A percentile compares a stretch with the other conserved stretches of the same genome.
Conservation (phyloP, 2,888 invertebrate species). For the Chrysolina haemoptera region DNA sequence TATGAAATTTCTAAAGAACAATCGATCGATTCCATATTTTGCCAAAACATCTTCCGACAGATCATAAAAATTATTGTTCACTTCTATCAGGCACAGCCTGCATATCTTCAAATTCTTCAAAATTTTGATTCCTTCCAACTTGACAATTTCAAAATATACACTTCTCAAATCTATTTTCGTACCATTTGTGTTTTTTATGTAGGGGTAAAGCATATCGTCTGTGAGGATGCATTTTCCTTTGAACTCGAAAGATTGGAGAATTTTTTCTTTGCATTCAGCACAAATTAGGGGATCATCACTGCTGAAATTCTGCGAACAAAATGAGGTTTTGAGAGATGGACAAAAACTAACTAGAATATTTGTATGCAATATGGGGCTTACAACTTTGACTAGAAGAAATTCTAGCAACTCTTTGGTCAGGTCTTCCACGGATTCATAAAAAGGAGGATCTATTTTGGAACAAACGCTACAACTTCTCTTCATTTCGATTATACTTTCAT, state of each 20-base stretch:
- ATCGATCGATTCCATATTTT: not conserved
- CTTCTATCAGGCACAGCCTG: conserved; percentile 1
- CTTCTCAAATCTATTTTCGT: not conserved
- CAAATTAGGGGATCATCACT: not conserved
- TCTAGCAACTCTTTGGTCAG: not conserved
- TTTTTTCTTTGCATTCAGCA: conserved; percentile 1
- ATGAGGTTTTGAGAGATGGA: not conserved
- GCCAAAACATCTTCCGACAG: not conserved
- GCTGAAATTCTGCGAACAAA: not conserved
- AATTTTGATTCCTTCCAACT: not conserved
- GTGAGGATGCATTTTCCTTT: conserved; percentile 6
- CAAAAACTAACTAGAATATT: not conserved
- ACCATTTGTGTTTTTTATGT: not conserved
- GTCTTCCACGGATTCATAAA: not conserved
- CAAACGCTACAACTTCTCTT: not conserved
- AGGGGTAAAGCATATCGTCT: not conserved
- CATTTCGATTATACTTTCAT: not conserved
- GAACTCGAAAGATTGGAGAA: not conserved
- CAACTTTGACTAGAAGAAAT: not conserved
- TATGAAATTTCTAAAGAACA: conserved; percentile 5
- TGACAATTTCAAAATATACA: not conserved
- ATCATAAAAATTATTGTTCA: not conserved
- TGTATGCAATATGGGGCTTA: not conserved
- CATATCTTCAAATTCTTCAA: conserved; percentile 9
- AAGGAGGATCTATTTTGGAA: not conserved